Evolutionary conservation across 1,140 invertebrate species (phyloP).

Genomic region (Caenorhabditis briggsae): DNA sequence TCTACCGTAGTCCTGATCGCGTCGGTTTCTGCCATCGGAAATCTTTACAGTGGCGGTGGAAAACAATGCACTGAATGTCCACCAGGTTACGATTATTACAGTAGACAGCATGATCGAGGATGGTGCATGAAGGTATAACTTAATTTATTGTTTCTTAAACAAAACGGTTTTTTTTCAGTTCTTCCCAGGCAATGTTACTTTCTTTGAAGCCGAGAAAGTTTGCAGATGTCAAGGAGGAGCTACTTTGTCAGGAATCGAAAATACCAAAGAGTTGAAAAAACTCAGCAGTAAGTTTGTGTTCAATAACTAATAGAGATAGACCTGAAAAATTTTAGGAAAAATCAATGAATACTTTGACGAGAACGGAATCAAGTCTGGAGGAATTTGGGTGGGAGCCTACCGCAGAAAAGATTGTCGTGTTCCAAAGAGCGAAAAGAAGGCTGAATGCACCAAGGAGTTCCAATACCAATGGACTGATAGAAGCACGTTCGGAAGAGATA

Average conservation of each 20-base stretch:
- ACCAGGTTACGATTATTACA: background rate
- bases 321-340: background rate
- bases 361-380: background rate
- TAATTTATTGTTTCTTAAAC: background rate
- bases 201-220: constrained; percentile 24
- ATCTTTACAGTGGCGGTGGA: background rate
- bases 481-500: background rate
- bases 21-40: background rate
- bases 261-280: background rate
- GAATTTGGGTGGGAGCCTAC: constrained; percentile 35
- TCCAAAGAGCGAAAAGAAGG: background rate
- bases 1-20: constrained; percentile 2
- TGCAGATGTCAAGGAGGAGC: constrained; percentile 44
- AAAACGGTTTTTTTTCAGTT: background rate
- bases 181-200: background rate
- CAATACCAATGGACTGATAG: constrained; percentile 38
- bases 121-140: constrained; percentile 16
- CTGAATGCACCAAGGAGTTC: constrained; percentile 1
- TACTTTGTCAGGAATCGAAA: constrained; percentile 24
- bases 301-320: too few relatives aligned
- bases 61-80: background rate
- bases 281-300: background rate
- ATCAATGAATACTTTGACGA: background rate
- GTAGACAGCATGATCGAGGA: background rate
- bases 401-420: background rate